These are phyloP conservation scores for Listronotus bonariensis DNA, from an alignment of 1,140 invertebrate genomes.

Conservation along the genomic window DNA sequence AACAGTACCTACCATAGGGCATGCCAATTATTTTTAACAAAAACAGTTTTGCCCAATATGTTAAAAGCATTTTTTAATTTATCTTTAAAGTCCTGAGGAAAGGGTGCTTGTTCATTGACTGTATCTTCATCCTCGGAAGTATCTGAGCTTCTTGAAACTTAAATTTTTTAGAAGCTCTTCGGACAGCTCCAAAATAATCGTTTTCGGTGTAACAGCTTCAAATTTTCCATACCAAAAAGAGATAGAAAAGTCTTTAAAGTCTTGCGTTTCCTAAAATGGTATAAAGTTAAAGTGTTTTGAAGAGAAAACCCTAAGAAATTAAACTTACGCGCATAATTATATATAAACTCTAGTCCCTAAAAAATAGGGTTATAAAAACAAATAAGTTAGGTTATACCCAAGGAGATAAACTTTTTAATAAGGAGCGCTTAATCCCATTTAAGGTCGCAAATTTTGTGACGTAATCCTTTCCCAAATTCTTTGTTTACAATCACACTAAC, in stretches of 20 bases:
- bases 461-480: no score
- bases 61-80: constrained; percentile 47
- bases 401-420: no score
- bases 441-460: no score
- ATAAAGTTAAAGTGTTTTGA: background rate
- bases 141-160: constrained; percentile 36
- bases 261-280: constrained; percentile 46
- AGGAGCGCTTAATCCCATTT: no score
- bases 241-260: constrained; percentile 51
- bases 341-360: no score
- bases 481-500: no score
- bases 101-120: background rate
- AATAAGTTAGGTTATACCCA: no score
- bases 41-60: constrained; percentile 42
- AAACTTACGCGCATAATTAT: no score
- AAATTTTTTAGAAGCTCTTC: constrained; percentile 44
- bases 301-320: no score
- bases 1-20: constrained; percentile 48
- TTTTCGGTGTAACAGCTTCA: constrained; percentile 43
- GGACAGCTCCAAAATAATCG: constrained; percentile 47
- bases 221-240: constrained; percentile 48
- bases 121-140: constrained; percentile 23
- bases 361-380: no score
- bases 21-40: constrained; percentile 54
- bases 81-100: constrained; percentile 34